These are phyloP conservation scores for Danio albolineatus DNA, from an alignment of 2,797 vertebrate genomes.

Conservation along the genomic window DNA sequence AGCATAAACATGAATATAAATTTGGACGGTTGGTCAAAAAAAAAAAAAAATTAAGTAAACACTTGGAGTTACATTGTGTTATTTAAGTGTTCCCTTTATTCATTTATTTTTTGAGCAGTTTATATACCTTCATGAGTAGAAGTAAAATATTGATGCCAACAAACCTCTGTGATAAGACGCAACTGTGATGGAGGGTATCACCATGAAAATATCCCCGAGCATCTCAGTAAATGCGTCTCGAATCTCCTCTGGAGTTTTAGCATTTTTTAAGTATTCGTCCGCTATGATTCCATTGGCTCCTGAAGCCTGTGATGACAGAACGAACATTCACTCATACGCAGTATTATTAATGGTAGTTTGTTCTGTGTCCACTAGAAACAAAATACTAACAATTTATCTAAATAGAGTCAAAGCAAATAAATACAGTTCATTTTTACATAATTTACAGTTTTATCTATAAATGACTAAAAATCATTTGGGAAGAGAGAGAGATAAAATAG, in stretches of 20 bases:
- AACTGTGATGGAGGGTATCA: conserved; percentile 74
- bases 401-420: not conserved
- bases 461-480: not conserved
- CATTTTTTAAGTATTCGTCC: conserved; percentile 80
- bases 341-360: not conserved
- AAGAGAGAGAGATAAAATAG: no score
- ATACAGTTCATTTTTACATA: no score
- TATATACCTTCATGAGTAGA: no score
- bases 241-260: conserved; percentile 73
- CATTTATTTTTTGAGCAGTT: no score
- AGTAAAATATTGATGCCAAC: no score
- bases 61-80: no score
- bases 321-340: not conserved
- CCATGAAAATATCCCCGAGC: conserved; percentile 81
- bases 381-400: not conserved
- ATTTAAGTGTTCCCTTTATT: no score
- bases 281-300: conserved; percentile 66
- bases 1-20: no score
- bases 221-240: conserved; percentile 80
- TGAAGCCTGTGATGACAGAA: conserved; percentile 58
- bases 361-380: conserved; percentile 49
- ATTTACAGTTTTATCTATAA: not conserved
- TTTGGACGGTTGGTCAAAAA: no score
- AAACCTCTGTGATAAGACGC: conserved; percentile 85
- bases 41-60: no score